These are phyloP conservation scores for Pentalonia nigronervosa DNA, from an alignment of 1,140 invertebrate genomes.

Conservation along the genomic window DNA sequence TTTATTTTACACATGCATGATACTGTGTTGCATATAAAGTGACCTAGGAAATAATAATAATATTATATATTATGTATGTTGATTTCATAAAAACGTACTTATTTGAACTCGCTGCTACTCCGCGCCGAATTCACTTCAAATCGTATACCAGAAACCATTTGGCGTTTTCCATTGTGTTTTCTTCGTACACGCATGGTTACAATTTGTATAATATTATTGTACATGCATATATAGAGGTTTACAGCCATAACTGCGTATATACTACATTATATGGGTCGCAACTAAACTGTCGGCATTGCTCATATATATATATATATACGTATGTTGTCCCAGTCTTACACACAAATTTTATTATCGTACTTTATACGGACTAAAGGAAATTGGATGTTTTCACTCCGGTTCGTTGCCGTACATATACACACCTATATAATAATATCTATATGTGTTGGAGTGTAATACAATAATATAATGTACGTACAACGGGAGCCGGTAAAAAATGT, in stretches of 20 bases:
- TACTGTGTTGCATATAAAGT: not conserved
- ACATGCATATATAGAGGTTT: not conserved
- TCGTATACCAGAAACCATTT: not conserved
- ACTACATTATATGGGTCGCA: not conserved
- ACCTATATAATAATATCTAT: not conserved
- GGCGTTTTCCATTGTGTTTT: not conserved
- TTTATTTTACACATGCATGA: not conserved
- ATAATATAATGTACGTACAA: not conserved
- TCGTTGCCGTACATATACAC: not conserved
- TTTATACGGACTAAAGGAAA: not conserved
- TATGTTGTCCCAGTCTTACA: not conserved
- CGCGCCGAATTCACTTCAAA: not conserved
- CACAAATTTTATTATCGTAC: conserved; percentile 7
- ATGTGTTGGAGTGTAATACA: not conserved
- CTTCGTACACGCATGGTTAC: not conserved
- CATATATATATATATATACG: not conserved
- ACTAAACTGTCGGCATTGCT: not conserved
- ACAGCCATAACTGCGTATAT: not conserved
- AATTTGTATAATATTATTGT: not conserved
- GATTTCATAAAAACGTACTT: not conserved
- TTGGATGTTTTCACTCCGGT: not conserved
- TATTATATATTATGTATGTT: not conserved
- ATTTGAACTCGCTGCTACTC: not conserved
- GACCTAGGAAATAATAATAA: not conserved
- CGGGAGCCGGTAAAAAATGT: not conserved